phyloP scores from a whole-genome alignment of 2,113 vertebrate species.

The Oenanthe oenanthe region DNA sequence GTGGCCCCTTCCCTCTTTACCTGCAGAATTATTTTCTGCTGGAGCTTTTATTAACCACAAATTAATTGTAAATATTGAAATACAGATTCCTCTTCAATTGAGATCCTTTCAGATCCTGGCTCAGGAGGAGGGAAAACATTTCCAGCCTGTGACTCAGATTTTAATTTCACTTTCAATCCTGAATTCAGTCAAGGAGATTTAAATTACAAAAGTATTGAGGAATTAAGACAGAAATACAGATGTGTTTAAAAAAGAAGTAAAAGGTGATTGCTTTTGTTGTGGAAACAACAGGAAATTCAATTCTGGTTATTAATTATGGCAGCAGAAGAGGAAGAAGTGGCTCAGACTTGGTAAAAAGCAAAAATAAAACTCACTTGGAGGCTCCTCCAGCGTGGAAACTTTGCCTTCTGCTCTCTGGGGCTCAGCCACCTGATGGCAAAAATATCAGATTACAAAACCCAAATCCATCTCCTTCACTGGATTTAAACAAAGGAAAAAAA shows the following conservation, averaged over 20 bases:
- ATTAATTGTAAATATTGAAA: not conserved
- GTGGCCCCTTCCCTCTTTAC: not conserved
- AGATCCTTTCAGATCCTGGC: not conserved
- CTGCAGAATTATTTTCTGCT: not conserved
- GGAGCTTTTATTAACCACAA: not conserved
- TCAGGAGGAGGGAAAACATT: not conserved
- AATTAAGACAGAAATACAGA: not conserved
- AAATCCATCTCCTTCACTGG: not conserved
- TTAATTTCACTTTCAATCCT: not conserved
- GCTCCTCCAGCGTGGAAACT: constrained; percentile 32
- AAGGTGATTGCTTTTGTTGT: not conserved
- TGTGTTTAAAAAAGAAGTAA: not conserved
- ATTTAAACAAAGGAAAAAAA: not conserved
- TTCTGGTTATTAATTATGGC: not conserved
- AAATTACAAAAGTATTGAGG: not conserved
- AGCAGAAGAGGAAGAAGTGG: not conserved
- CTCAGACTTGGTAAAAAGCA: not conserved
- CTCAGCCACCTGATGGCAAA: constrained; percentile 57
- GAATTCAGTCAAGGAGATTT: not conserved
- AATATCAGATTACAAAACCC: not conserved
- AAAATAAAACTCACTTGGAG: constrained; percentile 62
- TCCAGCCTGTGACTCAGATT: not conserved
- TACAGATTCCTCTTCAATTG: not conserved
- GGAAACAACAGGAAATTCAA: not conserved
- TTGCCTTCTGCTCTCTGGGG: constrained; percentile 35